Evolutionary conservation across 2,113 vertebrate species (phyloP).

Genomic region (Cochlearius cochlearius): DNA sequence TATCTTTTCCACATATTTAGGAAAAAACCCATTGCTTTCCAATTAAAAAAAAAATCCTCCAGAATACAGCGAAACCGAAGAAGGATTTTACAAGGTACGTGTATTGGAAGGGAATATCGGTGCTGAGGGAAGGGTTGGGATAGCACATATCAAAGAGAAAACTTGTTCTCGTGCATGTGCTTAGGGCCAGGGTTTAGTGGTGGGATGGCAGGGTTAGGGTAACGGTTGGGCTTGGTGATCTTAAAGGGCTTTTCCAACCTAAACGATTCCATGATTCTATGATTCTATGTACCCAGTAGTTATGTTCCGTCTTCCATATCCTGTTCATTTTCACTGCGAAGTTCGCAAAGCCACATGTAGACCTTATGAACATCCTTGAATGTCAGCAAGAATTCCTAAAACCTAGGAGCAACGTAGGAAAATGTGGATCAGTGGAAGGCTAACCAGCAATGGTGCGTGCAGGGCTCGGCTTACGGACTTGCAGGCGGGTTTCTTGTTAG

Average conservation of each 20-base stretch:
- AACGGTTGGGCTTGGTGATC: too few relatives aligned
- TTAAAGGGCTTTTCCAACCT: too few relatives aligned
- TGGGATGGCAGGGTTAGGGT: too few relatives aligned
- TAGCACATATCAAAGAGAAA: neutral
- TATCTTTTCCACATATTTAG: neutral
- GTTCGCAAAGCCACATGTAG: neutral
- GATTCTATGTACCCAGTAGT: too few relatives aligned
- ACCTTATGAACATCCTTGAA: neutral
- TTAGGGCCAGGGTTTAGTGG: too few relatives aligned
- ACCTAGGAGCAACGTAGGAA: neutral
- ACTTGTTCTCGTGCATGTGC: rapidly evolving
- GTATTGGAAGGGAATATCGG: neutral
- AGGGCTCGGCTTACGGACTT: conserved; percentile 12
- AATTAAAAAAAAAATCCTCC: neutral
- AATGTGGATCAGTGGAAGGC: neutral
- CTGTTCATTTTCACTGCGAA: neutral
- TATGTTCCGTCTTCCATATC: rapidly evolving
- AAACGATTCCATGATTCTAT: too few relatives aligned
- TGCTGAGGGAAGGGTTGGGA: neutral
- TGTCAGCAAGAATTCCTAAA: neutral
- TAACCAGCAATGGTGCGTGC: neutral
- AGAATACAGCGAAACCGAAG: neutral
- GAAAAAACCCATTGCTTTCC: neutral
- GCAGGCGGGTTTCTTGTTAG: neutral
- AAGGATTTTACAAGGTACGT: neutral